A percentile compares a stretch with the other conserved stretches of the same genome.
Conservation (phyloP, 2,113 vertebrate genomes). For the Numida meleagris region DNA sequence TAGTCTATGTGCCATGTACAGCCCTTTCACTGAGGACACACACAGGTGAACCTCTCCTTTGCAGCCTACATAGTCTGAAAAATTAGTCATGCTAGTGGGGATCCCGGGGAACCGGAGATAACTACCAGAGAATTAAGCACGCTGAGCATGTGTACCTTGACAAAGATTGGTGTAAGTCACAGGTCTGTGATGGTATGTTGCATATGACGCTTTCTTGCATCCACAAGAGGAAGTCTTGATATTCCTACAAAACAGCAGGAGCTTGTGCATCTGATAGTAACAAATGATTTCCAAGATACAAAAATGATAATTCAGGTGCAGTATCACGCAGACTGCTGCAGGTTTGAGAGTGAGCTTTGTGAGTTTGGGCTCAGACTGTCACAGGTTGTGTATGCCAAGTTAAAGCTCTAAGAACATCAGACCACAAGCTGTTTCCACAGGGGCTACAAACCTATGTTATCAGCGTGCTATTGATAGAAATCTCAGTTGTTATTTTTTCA, state of each 20-base stretch:
- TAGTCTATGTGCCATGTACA: not conserved
- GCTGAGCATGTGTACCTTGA: not conserved
- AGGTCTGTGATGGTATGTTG: not conserved
- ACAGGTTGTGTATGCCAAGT: not conserved
- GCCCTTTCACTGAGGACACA: not conserved
- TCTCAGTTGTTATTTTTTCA: not conserved
- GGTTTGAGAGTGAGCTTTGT: not conserved
- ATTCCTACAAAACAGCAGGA: not conserved
- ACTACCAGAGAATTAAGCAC: not conserved
- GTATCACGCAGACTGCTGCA: not conserved
- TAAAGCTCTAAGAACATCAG: not conserved
- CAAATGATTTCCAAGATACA: not conserved
- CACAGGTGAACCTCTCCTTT: not conserved
- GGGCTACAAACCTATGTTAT: not conserved
- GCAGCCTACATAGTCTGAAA: not conserved
- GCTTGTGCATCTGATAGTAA: not conserved
- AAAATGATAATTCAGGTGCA: not conserved
- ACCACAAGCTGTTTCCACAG: not conserved
- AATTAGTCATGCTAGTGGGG: not conserved
- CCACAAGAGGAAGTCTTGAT: not conserved
- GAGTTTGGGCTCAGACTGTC: not conserved
- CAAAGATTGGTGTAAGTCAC: not conserved
- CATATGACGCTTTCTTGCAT: accelerated
- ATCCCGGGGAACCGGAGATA: not conserved
- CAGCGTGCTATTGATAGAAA: not conserved